Conservation (phyloP, 2,113 vertebrate genomes). For the Rafetus swinhoei region DNA sequence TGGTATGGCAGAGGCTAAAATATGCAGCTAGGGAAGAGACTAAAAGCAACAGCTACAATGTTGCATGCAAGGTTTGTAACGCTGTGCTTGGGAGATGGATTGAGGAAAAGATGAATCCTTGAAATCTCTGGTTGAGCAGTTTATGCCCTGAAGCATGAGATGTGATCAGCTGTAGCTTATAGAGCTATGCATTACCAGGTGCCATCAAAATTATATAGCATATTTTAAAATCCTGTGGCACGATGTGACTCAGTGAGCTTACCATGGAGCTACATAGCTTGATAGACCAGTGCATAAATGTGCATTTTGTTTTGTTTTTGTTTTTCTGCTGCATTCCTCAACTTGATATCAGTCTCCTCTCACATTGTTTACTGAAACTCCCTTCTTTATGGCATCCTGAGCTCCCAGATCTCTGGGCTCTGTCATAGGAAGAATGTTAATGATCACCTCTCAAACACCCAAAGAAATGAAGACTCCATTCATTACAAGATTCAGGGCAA, state of each 20-base stretch:
- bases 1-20: background rate
- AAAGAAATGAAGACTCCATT: background rate
- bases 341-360: background rate
- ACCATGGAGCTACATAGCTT: background rate
- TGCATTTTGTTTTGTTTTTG: background rate
- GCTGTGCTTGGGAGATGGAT: background rate
- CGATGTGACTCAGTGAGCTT: background rate
- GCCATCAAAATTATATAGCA: background rate
- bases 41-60: background rate
- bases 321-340: background rate
- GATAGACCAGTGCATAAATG: background rate
- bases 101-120: background rate
- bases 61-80: background rate
- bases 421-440: background rate
- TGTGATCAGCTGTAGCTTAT: background rate
- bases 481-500: background rate
- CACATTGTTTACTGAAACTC: background rate
- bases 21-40: background rate
- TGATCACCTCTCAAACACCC: background rate
- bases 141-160: background rate
- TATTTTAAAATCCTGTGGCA: background rate
- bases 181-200: background rate
- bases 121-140: background rate
- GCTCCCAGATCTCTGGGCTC: background rate
- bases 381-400: background rate